phyloP scores from a whole-genome alignment of 2,888 invertebrate genomes.

The Trichogramma evanescens region DNA sequence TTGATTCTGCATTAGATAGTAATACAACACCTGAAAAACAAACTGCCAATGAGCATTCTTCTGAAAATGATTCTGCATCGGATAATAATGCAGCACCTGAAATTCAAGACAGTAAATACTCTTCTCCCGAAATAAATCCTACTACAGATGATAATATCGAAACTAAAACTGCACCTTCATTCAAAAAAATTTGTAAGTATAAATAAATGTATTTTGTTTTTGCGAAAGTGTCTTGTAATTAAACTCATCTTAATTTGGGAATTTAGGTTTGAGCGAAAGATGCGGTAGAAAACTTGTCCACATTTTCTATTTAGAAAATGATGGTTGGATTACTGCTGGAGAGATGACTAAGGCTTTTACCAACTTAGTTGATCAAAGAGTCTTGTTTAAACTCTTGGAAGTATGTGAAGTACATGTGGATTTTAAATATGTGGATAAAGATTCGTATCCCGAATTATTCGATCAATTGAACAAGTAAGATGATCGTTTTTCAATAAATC shows the following conservation, averaged over 20 bases:
- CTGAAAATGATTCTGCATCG: too few species aligned
- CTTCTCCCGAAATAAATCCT: too few species aligned
- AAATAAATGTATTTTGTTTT: background rate
- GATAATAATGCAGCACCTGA: too few species aligned
- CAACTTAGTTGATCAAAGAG: conserved; percentile 13
- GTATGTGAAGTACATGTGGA: conserved; percentile 11
- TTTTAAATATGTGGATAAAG: conserved; percentile 24
- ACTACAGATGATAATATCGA: too few species aligned
- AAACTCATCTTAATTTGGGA: conserved; percentile 1
- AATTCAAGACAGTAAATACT: too few species aligned
- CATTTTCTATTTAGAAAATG: conserved; percentile 27
- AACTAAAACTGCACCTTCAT: too few species aligned
- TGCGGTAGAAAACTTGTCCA: conserved; percentile 14
- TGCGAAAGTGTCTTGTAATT: background rate
- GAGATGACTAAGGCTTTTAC: conserved; percentile 33
- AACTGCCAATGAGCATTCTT: too few species aligned
- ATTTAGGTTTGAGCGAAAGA: conserved; percentile 25
- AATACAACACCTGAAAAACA: too few species aligned
- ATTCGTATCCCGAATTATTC: conserved; percentile 24
- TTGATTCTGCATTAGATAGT: background rate
- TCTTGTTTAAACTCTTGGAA: conserved; percentile 22
- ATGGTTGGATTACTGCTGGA: conserved; percentile 31
- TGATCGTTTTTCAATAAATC: background rate
- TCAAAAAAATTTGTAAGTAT: too few species aligned
- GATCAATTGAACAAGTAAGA: conserved; percentile 27